Evolutionary conservation across 2,113 vertebrate species (phyloP).

Genomic region (Terrapene triunguis): DNA sequence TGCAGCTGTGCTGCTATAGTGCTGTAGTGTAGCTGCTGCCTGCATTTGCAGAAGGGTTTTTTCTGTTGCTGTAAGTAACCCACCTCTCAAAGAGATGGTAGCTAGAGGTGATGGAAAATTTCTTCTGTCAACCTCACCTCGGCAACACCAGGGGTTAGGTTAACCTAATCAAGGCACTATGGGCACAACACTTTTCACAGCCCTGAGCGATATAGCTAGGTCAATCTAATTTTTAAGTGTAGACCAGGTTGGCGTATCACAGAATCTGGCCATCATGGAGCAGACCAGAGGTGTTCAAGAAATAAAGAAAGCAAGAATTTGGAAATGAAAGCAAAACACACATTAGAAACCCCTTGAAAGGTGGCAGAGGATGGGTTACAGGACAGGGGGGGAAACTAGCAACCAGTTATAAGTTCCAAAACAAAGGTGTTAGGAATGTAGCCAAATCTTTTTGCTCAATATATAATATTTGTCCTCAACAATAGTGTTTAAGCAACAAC

Average conservation of each 20-base stretch:
- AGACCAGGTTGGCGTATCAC: background rate
- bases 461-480: background rate
- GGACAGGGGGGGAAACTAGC: slow-evolving; percentile 27
- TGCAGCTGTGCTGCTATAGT: too few species aligned
- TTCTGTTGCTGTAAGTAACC: background rate
- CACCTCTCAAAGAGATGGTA: background rate
- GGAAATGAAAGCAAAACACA: slow-evolving; percentile 67
- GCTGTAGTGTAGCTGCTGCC: background rate
- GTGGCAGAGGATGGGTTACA: slow-evolving; percentile 58
- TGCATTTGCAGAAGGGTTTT: background rate
- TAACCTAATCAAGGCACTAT: background rate
- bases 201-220: too few species aligned
- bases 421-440: background rate
- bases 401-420: background rate
- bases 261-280: slow-evolving; percentile 45
- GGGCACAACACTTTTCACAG: background rate
- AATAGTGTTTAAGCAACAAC: background rate
- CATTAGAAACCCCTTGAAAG: slow-evolving; percentile 62
- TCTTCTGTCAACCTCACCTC: background rate
- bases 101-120: background rate
- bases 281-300: background rate
- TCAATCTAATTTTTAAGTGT: too few species aligned
- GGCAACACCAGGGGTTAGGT: background rate
- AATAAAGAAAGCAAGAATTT: slow-evolving; percentile 70
- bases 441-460: background rate